Percentiles rank a stretch among this genome's conserved stretches.
Conservation (phyloP, 2,113 vertebrate genomes). For the Labeo catla region DNA sequence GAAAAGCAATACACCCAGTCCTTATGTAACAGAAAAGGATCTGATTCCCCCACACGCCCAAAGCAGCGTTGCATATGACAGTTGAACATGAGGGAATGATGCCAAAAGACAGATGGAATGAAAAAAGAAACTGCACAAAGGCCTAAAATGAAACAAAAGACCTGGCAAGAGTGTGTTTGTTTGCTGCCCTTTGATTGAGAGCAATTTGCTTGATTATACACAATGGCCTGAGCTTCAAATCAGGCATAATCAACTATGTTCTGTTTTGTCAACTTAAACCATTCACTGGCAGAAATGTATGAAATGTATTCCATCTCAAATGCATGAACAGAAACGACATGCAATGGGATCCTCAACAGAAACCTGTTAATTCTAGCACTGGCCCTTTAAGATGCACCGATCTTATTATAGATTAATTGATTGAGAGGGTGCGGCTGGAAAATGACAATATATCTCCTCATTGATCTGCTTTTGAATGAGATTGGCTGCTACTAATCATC, state of each 20-base stretch:
- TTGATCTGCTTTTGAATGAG: constrained; percentile 78
- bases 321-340: neutral
- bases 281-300: neutral
- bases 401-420: constrained; percentile 81
- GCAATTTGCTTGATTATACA: constrained; percentile 44
- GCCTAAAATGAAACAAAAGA: constrained; percentile 7
- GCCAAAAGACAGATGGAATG: constrained; percentile 19
- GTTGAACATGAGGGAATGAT: neutral
- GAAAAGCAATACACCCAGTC: constrained; percentile 21
- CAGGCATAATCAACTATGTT: neutral
- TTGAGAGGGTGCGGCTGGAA: constrained; percentile 70
- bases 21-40: constrained; percentile 26
- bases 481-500: constrained; percentile 70
- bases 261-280: neutral
- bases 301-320: neutral
- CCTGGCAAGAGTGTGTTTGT: neutral
- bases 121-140: constrained; percentile 8
- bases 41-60: constrained; percentile 8
- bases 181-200: constrained; percentile 8
- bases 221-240: constrained; percentile 22
- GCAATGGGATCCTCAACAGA: constrained; percentile 14
- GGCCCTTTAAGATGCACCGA: constrained; percentile 69
- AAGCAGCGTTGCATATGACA: constrained; percentile 33
- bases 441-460: constrained; percentile 77
- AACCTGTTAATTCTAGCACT: constrained; percentile 52